phyloP scores from a whole-genome alignment of 2,888 invertebrate genomes.

The Chironomus riparius region DNA sequence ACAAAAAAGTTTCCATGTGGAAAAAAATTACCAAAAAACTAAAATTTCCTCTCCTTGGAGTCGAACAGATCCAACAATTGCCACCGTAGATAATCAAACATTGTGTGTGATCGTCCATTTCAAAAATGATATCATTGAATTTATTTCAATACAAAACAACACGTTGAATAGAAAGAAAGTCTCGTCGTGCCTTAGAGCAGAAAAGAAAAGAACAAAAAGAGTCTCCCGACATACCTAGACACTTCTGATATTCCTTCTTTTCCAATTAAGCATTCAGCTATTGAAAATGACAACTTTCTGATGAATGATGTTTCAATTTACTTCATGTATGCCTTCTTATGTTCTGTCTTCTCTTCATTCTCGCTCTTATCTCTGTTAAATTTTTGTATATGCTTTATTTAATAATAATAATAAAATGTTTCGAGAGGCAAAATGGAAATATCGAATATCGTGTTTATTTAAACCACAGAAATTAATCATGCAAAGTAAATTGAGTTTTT shows the following conservation, averaged over 20 bases:
- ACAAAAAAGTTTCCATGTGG: no score
- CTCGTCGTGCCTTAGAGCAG: not conserved
- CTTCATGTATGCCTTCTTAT: not conserved
- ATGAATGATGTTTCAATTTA: conserved; percentile 24
- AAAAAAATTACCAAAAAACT: no score
- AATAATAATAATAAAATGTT: conserved; percentile 2
- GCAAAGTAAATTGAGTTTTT: conserved; percentile 26
- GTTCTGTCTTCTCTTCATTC: not conserved
- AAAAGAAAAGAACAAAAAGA: no score
- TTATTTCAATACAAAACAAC: no score
- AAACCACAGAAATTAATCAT: conserved; percentile 26
- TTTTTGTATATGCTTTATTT: not conserved
- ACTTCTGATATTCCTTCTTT: not conserved
- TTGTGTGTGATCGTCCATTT: not conserved
- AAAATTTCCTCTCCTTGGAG: no score
- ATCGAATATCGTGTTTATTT: conserved; percentile 18
- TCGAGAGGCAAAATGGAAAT: not conserved
- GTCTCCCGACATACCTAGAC: no score
- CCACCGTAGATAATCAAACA: not conserved
- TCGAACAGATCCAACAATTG: no score
- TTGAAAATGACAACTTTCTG: conserved; percentile 9
- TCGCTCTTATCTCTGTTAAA: not conserved
- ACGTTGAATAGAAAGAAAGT: no score
- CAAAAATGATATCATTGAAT: not conserved
- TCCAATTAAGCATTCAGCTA: not conserved